Evolutionary conservation across 2,797 vertebrate species (phyloP).

Genomic region (Nannoperca australis): DNA sequence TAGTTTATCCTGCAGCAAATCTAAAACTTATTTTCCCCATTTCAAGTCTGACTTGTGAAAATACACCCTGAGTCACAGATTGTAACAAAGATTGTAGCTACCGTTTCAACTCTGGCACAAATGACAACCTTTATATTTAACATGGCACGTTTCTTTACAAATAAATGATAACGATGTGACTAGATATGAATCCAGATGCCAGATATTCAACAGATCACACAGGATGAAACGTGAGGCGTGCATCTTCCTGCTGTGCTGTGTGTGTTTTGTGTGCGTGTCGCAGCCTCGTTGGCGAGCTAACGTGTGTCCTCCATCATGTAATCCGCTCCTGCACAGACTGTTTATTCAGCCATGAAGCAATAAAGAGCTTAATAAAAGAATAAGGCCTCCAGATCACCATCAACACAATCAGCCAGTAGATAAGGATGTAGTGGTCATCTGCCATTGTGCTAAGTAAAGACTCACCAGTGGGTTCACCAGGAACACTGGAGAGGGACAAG

Average conservation of each 20-base stretch:
- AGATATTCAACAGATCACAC: too few species aligned
- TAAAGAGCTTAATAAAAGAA: constrained; percentile 27
- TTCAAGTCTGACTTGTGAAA: too few species aligned
- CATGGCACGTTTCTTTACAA: too few species aligned
- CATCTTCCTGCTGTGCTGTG: not conserved
- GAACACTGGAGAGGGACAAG: not conserved
- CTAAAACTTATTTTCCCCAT: too few species aligned
- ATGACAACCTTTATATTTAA: not conserved
- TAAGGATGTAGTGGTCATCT: not conserved
- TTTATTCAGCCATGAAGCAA: constrained; percentile 2
- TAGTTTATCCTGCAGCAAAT: too few species aligned
- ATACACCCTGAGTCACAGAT: too few species aligned
- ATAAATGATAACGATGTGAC: not conserved
- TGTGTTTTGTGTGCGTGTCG: not conserved
- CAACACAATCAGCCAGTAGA: not conserved
- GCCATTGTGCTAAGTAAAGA: constrained; percentile 54
- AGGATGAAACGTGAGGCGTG: too few species aligned
- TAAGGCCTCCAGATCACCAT: constrained; percentile 7
- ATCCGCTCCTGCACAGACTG: not conserved
- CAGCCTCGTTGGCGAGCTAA: not conserved
- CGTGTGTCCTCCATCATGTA: not conserved
- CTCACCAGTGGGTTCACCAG: constrained; percentile 31
- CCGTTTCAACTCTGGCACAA: not conserved
- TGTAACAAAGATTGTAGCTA: too few species aligned
- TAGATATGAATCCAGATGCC: not conserved